These are phyloP conservation scores for Sternotherus odoratus DNA, from an alignment of 2,797 vertebrate genomes.

Conservation along the genomic window DNA sequence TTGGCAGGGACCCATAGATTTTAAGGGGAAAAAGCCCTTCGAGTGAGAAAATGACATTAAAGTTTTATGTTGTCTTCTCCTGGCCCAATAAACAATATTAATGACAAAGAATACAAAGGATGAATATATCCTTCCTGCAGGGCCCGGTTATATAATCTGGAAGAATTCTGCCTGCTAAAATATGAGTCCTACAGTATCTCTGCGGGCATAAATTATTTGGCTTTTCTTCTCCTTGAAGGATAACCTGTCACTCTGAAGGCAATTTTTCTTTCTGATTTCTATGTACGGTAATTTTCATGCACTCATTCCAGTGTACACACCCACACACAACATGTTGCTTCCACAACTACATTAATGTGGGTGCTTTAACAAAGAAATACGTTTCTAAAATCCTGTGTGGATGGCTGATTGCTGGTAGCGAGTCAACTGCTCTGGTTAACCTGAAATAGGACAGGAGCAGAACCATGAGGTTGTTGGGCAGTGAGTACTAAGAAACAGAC, in stretches of 20 bases:
- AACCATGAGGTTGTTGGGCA: background rate
- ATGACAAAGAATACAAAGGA: conserved; percentile 55
- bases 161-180: conserved; percentile 69
- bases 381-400: background rate
- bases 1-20: conserved; percentile 52
- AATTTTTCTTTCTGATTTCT: conserved; percentile 71
- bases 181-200: conserved; percentile 54
- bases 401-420: background rate
- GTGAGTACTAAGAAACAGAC: background rate
- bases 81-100: conserved; percentile 66
- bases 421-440: accelerated
- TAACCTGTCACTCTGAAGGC: conserved; percentile 59
- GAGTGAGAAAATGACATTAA: conserved; percentile 61
- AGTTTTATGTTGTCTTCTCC: conserved; percentile 63
- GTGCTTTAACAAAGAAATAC: background rate
- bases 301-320: background rate
- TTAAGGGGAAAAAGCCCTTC: conserved; percentile 21
- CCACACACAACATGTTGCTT: background rate
- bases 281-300: conserved; percentile 57
- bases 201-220: conserved; percentile 66
- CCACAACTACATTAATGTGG: background rate
- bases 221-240: conserved; percentile 70
- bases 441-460: background rate
- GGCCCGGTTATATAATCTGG: conserved; percentile 53
- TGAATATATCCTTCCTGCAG: conserved; percentile 62